A percentile compares a stretch with the other conserved stretches of the same genome.
Conservation (phyloP, 2,888 invertebrate species). For the Polydrusus pterygomalis region DNA sequence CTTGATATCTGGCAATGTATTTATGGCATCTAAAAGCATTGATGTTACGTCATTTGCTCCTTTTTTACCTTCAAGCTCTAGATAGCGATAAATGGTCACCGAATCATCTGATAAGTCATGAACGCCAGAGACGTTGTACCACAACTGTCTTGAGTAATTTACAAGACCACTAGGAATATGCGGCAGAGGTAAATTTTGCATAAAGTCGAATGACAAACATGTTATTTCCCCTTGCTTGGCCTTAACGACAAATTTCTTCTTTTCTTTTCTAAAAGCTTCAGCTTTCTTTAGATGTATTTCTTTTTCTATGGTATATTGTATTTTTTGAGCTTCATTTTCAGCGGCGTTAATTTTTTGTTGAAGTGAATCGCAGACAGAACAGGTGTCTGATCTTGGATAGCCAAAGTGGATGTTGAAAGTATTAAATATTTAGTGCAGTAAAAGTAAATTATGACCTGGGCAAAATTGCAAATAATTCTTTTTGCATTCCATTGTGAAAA, state of each 20-base stretch:
- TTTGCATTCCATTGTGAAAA: too few relatives aligned
- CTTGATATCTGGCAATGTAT: conserved; percentile 16
- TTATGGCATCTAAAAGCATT: conserved; percentile 28
- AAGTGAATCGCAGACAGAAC: conserved; percentile 23
- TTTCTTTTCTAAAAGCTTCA: conserved; percentile 27
- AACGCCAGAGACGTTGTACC: conserved; percentile 39
- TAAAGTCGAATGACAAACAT: conserved; percentile 41
- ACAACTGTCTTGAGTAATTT: conserved; percentile 37
- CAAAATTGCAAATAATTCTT: too few relatives aligned
- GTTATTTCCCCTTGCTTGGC: conserved; percentile 30
- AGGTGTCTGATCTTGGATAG: conserved; percentile 29
- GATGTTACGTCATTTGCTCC: conserved; percentile 37
- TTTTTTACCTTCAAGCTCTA: conserved; percentile 26
- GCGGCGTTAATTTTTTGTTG: conserved; percentile 30
- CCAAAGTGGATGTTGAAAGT: conserved; percentile 32
- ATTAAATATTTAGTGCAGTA: too few relatives aligned
- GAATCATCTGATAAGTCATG: conserved; percentile 29
- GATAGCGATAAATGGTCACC: background rate
- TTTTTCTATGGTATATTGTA: conserved; percentile 9
- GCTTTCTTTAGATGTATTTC: background rate
- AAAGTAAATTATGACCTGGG: too few relatives aligned
- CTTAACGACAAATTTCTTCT: conserved; percentile 24
- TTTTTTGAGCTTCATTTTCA: conserved; percentile 20
- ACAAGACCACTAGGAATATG: conserved; percentile 36
- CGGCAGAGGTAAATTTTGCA: conserved; percentile 39